Percentiles rank a stretch among this genome's conserved stretches.
These are phyloP conservation scores for Argyrosomus regius DNA, from an alignment of 2,797 vertebrate genomes.

Conservation along the genomic window DNA sequence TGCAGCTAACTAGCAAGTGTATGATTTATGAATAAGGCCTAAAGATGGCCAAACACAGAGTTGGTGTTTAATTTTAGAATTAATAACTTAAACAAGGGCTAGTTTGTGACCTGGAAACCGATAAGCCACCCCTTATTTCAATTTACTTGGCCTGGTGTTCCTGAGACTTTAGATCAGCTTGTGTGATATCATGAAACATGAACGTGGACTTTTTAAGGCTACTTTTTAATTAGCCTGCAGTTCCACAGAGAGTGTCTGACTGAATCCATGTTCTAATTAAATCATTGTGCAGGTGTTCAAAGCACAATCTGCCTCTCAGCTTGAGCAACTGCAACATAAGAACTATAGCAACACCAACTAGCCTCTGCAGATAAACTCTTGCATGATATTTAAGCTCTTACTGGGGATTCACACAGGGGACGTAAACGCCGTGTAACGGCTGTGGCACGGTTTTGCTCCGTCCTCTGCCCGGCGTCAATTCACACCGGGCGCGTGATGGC, in stretches of 20 bases:
- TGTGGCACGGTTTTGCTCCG: no score
- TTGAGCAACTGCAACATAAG: conserved; percentile 21
- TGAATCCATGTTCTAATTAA: conserved; percentile 63
- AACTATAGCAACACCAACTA: conserved; percentile 44
- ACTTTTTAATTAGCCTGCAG: conserved; percentile 63
- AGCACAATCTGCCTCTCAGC: conserved; percentile 42
- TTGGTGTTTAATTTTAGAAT: neutral
- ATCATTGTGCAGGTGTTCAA: conserved; percentile 55
- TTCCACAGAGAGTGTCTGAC: conserved; percentile 48
- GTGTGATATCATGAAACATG: conserved; percentile 48
- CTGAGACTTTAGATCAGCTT: conserved; percentile 23
- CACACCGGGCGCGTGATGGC: no score
- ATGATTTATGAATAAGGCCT: neutral
- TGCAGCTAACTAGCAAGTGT: no score
- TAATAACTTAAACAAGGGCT: conserved; percentile 5
- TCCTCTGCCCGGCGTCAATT: no score
- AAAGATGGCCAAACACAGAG: neutral
- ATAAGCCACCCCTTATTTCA: conserved; percentile 2
- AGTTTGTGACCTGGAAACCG: neutral
- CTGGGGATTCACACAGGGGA: conserved; percentile 8
- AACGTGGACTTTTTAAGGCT: conserved; percentile 49
- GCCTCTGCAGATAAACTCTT: conserved; percentile 36
- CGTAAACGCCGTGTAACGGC: no score
- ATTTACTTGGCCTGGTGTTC: conserved; percentile 16
- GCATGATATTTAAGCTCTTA: conserved; percentile 52